A percentile compares a stretch with the other conserved stretches of the same genome.
phyloP scores from a whole-genome alignment of 2,888 invertebrate species.

The Monochamus alternatus region DNA sequence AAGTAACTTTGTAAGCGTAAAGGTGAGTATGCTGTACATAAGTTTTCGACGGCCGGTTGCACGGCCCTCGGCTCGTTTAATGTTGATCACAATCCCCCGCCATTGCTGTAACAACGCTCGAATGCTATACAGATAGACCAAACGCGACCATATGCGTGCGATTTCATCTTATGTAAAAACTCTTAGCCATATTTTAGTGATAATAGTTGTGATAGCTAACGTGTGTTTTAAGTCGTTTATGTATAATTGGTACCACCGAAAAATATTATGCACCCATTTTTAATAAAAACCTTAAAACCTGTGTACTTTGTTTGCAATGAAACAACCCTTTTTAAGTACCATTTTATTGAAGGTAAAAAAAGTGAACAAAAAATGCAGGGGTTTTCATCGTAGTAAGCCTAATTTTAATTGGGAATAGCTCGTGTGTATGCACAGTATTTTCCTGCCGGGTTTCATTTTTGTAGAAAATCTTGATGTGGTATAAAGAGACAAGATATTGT shows the following conservation, averaged over 20 bases:
- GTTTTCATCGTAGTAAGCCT: too few species aligned
- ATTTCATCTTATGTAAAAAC: conserved; percentile 42
- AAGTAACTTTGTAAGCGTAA: conserved; percentile 1
- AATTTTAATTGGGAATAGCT: too few species aligned
- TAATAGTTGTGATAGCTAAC: conserved; percentile 57
- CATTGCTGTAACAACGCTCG: background rate
- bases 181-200: conserved; percentile 59
- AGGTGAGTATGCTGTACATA: background rate
- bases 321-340: background rate
- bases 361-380: background rate
- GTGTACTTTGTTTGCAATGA: background rate
- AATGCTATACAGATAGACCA: background rate
- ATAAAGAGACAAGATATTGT: too few species aligned
- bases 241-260: conserved; percentile 49
- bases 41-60: background rate
- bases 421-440: too few species aligned
- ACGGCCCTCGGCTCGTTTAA: background rate
- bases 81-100: background rate
- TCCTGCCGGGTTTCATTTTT: too few species aligned
- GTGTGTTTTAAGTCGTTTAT: conserved; percentile 53
- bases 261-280: conserved; percentile 51
- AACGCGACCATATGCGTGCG: conserved; percentile 12
- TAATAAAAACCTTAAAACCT: conserved; percentile 29
- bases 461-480: too few species aligned
- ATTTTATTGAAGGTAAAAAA: conserved; percentile 16